phyloP scores from a whole-genome alignment of 2,113 vertebrate species.

The Strigops habroptila region DNA sequence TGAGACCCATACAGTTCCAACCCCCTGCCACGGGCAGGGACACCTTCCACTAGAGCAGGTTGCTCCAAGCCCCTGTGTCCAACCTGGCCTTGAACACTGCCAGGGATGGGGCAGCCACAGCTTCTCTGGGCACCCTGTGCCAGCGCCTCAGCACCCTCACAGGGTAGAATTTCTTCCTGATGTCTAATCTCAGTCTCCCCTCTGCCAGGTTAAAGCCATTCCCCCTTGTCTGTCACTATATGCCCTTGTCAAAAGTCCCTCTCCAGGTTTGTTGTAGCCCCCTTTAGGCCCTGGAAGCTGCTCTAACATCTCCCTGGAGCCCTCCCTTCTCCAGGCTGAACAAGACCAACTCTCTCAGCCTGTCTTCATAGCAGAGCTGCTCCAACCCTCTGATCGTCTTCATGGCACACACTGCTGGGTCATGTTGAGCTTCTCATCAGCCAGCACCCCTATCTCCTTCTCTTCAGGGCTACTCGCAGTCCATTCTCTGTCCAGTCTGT shows the following conservation, averaged over 20 bases:
- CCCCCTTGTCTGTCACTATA: neutral
- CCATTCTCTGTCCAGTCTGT: neutral
- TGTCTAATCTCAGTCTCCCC: too few species aligned
- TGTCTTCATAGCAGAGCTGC: neutral
- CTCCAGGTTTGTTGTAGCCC: neutral
- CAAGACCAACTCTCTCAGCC: neutral
- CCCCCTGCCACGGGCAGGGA: neutral
- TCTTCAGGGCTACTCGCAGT: neutral
- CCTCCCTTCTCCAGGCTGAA: neutral
- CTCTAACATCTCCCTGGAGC: neutral
- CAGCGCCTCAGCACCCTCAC: too few species aligned
- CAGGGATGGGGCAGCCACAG: neutral
- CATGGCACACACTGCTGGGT: neutral
- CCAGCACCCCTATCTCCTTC: neutral
- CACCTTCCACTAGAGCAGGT: neutral
- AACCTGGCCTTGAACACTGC: neutral
- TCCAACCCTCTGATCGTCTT: neutral
- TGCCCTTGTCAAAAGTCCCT: neutral
- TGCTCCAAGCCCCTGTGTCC: neutral
- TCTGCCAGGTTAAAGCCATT: neutral
- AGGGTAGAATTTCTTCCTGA: too few species aligned
- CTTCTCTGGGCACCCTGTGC: neutral
- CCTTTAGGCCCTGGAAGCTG: neutral
- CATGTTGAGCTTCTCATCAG: neutral
- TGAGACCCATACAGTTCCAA: neutral